Evolutionary conservation across 2,797 vertebrate genomes (phyloP).

Genomic region (Australoheros facetus): DNA sequence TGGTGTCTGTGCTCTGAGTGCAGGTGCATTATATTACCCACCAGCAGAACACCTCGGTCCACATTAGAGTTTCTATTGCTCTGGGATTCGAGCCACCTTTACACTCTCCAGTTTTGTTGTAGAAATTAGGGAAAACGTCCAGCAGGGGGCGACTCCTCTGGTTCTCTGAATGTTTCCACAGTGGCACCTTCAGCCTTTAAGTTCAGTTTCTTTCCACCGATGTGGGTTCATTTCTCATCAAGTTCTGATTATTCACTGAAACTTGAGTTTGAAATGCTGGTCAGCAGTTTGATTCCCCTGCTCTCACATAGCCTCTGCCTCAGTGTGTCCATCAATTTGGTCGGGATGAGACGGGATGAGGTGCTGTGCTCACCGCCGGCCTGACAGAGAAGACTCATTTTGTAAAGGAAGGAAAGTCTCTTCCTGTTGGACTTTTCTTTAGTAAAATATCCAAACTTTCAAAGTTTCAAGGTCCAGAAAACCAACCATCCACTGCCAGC

Average conservation of each 20-base stretch:
- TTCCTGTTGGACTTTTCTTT: not conserved
- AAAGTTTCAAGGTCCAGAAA: no score
- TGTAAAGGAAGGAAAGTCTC: not conserved
- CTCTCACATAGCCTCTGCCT: not conserved
- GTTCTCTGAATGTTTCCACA: no score
- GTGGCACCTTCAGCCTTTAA: not conserved
- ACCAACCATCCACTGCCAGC: no score
- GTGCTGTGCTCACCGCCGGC: fast-evolving
- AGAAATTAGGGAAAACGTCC: no score
- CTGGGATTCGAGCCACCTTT: no score
- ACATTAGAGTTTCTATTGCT: no score
- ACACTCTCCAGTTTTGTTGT: no score
- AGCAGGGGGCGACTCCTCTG: no score
- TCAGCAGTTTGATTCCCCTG: not conserved
- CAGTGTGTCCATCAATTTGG: not conserved
- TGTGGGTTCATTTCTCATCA: not conserved
- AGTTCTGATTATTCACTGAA: not conserved
- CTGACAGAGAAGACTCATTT: not conserved
- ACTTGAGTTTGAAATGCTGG: not conserved
- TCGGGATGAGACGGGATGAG: not conserved
- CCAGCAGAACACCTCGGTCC: no score
- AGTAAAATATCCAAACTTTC: not conserved
- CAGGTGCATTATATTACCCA: no score
- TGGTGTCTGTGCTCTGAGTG: no score
- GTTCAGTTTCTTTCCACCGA: not conserved